Base-by-base conservation (phyloP, 2,113 vertebrate species). In the Actinemys pallida region DNA sequence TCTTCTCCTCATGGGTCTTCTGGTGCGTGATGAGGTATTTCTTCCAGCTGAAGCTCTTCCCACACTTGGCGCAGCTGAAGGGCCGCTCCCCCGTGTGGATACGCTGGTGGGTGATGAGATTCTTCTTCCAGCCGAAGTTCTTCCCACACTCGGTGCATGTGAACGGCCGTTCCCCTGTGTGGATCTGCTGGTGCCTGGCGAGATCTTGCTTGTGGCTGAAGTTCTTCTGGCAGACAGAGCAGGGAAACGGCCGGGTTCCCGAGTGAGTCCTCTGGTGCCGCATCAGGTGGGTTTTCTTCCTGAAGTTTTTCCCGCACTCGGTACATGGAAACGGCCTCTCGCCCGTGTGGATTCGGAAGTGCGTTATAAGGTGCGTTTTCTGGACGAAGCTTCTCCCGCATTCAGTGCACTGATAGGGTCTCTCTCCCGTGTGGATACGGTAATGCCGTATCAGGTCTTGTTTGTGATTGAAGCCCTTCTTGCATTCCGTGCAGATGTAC, bases 101-200 rank as follows among this genome's bases (percentile, higher is more conserved):
- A 5, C 75, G 75, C 22, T 78, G 75, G 75, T 78, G 75, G 39
- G 75, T 45, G n/a, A 78, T 27, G 5, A 78, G 75, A 27, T 78
- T 78, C 75, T 78, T 78, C 75, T 78, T 78, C 75, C 75, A 78
- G 10, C n/a, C 3, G 22, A 78, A 97, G 39, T 95, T 96, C 86
- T 97, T 97, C 42, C 97, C 97, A 65, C 97, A 97, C 90, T 96
- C 96, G 53, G 53, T 96, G 92, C 97, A 97, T 62, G 93, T 75
- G 31, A 97, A 97, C 2, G 42, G 75, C 25, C 19, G 75, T 22
- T 78, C 75, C 42, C 19, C 75, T 12, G 75, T 39, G 45, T 47
- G 75, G 25, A 45, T 39, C 75, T 31, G 75, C n/a, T 47, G 75
- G 75, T 78, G 75, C 75, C 75, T 22, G 75, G 39, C 22, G 5